Evolutionary conservation across 2,113 vertebrate species (phyloP), one percentile per base, ranked within the genome.

Genomic region (Xyrauchen texanus): DNA sequence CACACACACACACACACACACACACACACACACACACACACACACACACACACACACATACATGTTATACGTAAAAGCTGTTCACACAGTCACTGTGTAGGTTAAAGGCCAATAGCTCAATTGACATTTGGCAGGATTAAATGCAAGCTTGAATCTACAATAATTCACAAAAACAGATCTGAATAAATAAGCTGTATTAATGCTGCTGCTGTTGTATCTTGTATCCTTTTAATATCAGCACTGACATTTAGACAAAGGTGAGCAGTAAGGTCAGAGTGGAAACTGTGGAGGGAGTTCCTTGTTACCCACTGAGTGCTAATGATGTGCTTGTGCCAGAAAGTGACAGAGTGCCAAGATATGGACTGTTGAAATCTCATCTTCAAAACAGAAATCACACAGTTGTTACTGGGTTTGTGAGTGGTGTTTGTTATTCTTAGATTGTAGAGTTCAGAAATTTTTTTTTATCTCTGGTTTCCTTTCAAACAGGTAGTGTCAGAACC

Each of bases 221-320:
- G 13, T 46, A 57, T 71, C 42, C 52, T 71, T 34, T 4, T 71
- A 16, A 16, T 58, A 71, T 46, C 52, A 71, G 12, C 51, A 34
- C 12, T 71, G 53, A 58, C 53, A 71, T 46, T 71, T 71, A 71
- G 53, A 8, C 34, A 58, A 71, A 71, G 69, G 69, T 71, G 53
- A 71, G 15, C 5, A 46, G 12, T 57, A 53, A 58, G 53, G 42
- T 58, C 15, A 15, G 42, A 7, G 0, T 58, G 53, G 8, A 71
- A 58, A 71, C 42, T 58, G 13, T 71, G 42, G 11, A 45, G 21
- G 4, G 51, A 55, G 3, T 3, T 12, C 34, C 53, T 16, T 45
- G 47, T 49, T 34, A 34, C 47, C 5, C 47, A 49, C 47, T 6
- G 47, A 71, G 53, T 71, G 69, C 21, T 34, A 34, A 34, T 34